A percentile compares a stretch with the other conserved stretches of the same genome.
Evolutionary conservation across 1,140 invertebrate genomes (phyloP).

Genomic region (Tenebrio molitor): DNA sequence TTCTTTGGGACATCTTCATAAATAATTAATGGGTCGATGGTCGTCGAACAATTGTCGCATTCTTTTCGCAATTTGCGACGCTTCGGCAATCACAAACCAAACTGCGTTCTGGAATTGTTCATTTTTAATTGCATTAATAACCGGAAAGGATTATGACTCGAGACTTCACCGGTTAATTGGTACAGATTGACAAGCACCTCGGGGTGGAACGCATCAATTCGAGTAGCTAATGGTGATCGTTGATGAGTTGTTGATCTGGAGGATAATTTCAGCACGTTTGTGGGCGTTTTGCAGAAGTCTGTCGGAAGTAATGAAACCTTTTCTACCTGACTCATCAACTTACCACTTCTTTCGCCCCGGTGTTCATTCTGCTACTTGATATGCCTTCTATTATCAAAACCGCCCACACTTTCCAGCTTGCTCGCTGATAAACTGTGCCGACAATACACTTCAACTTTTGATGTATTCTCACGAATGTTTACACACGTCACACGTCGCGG

Average conservation of each 20-base stretch:
- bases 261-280: conserved; percentile 16
- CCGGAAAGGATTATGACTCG: no score
- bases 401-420: conserved; percentile 30
- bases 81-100: no score
- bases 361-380: conserved; percentile 12
- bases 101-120: no score
- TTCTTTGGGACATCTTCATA: background rate
- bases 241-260: no score
- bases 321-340: conserved; percentile 39
- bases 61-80: no score
- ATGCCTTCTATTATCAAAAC: conserved; percentile 22
- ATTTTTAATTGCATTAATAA: no score
- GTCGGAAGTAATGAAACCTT: conserved; percentile 1
- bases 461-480: conserved; percentile 17
- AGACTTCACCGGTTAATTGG: no score
- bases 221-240: no score
- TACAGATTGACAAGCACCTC: no score
- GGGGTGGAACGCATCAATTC: no score
- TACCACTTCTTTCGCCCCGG: background rate
- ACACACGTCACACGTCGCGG: conserved; percentile 1
- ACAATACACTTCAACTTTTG: conserved; percentile 25
- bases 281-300: conserved; percentile 1
- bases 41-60: no score
- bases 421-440: conserved; percentile 14
- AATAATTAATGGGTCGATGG: background rate